These are phyloP conservation scores for Hybos culiciformis DNA, from an alignment of 2,888 invertebrate species.

Conservation along the genomic window DNA sequence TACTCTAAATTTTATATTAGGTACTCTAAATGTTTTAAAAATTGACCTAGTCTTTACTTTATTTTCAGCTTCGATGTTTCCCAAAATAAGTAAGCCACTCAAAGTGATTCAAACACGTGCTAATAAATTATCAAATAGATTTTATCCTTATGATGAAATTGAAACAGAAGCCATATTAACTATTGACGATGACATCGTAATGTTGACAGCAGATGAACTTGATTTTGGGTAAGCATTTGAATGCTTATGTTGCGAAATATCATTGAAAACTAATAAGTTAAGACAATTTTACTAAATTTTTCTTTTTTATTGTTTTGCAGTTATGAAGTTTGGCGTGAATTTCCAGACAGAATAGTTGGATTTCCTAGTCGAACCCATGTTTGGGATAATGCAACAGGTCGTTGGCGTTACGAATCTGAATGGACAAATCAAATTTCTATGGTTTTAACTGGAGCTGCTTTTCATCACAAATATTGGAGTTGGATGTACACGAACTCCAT, in stretches of 20 bases:
- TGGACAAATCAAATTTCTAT: conserved; percentile 95
- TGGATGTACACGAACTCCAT: conserved; percentile 82
- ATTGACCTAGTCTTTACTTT: conserved; percentile 3
- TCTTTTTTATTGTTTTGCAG: conserved; percentile 20
- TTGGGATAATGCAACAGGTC: conserved; percentile 75
- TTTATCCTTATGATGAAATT: conserved; percentile 90
- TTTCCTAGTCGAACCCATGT: conserved; percentile 90
- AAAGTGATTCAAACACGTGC: conserved; percentile 82
- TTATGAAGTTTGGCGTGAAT: conserved; percentile 89
- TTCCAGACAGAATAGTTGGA: conserved; percentile 90
- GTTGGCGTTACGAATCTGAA: conserved; percentile 92
- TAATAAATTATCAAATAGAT: conserved; percentile 89
- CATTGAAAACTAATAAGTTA: background rate
- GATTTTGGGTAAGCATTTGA: conserved; percentile 69
- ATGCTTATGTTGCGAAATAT: conserved; percentile 6
- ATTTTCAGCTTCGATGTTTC: conserved; percentile 69
- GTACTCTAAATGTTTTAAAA: too few relatives aligned
- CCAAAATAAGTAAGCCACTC: conserved; percentile 72
- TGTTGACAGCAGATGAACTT: conserved; percentile 89
- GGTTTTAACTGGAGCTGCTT: conserved; percentile 92
- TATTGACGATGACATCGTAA: conserved; percentile 90
- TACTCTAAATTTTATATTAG: too few relatives aligned
- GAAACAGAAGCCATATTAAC: conserved; percentile 93
- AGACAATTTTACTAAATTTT: background rate
- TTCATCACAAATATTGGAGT: conserved; percentile 94